Conservation (phyloP, 2,797 vertebrate species). For the Anniella stebbinsi region DNA sequence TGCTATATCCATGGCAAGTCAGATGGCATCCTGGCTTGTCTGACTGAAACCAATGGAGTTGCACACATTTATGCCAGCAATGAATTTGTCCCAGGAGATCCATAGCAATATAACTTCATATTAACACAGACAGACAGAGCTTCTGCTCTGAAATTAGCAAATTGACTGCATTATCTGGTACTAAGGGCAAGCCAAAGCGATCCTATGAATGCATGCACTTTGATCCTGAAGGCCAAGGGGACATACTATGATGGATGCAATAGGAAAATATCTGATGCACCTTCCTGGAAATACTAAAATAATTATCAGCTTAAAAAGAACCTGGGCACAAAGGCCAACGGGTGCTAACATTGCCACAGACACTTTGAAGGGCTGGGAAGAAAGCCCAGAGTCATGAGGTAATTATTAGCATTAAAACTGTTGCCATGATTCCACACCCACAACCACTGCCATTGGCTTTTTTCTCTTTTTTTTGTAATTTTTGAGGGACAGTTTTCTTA, state of each 20-base stretch:
- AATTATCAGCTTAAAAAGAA: slow-evolving; percentile 46
- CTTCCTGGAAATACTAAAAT: slow-evolving; percentile 39
- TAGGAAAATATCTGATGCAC: slow-evolving; percentile 5
- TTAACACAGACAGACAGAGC: slow-evolving; percentile 27
- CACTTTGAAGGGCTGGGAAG: neutral
- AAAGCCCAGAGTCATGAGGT: neutral
- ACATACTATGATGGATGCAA: slow-evolving; percentile 24
- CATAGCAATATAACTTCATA: slow-evolving; percentile 22
- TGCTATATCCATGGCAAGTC: slow-evolving; percentile 23
- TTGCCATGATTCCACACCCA: neutral
- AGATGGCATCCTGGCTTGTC: slow-evolving; percentile 30
- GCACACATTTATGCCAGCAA: slow-evolving; percentile 13
- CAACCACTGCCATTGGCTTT: neutral
- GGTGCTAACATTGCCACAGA: neutral
- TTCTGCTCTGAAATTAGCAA: slow-evolving; percentile 36
- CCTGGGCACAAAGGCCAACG: slow-evolving; percentile 39
- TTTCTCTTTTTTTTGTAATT: neutral
- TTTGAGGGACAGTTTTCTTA: neutral
- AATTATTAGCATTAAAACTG: neutral
- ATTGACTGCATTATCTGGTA: neutral
- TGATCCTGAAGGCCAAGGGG: slow-evolving; percentile 32
- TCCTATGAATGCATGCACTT: slow-evolving; percentile 24
- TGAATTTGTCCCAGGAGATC: slow-evolving; percentile 27
- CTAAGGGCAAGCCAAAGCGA: neutral
- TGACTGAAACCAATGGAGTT: slow-evolving; percentile 25